Evolutionary conservation across 2,888 invertebrate genomes (phyloP), one percentile per base, ranked within the genome.

Genomic region (Xiphydria camelus): DNA sequence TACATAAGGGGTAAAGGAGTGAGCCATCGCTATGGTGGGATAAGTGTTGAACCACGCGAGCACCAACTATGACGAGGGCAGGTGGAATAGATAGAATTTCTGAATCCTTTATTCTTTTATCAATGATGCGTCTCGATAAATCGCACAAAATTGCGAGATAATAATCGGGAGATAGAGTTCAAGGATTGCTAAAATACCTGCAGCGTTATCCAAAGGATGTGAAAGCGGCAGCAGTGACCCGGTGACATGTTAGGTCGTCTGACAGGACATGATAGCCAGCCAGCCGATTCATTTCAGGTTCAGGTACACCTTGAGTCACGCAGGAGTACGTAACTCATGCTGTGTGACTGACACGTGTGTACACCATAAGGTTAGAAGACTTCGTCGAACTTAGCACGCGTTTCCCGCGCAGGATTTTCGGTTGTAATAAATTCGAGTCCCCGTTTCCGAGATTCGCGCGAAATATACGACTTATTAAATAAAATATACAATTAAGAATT

Each of bases 241-340:
- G 49, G 45, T 55, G 59, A 59, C 64, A 65, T 65, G 47, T 57
- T 64, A 54, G 45, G 53, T 47, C 47, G 47, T 54, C 46, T 45
- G 53, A 47, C 49, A 45, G 41, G 47, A 51, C 58, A 54, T 53
- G 51, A 26, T 41, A 41, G 51, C 41, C 54, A 45, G 38, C 51
- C 48, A 34, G 45, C 36, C 53, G 45, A 41, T 22, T 63, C 63
- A 64, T 64, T 53, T 63, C 57, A 52, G 34, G 41, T 40, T 47
- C 45, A 37, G 40, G 35, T 41, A 33, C 29, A 47, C 39, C 41
- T 36, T 41, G 33, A 47, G 41, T 43, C 47, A 51, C 49, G 47
- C 49, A 48, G 38, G 45, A 43, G 39, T 26, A 18, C 34, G 25
- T 3, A 4, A 34, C 10, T 19, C 15, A 18, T 34, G 15, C 34